Conservation (phyloP, 2,797 vertebrate genomes). For the Galagoides demidoff region DNA sequence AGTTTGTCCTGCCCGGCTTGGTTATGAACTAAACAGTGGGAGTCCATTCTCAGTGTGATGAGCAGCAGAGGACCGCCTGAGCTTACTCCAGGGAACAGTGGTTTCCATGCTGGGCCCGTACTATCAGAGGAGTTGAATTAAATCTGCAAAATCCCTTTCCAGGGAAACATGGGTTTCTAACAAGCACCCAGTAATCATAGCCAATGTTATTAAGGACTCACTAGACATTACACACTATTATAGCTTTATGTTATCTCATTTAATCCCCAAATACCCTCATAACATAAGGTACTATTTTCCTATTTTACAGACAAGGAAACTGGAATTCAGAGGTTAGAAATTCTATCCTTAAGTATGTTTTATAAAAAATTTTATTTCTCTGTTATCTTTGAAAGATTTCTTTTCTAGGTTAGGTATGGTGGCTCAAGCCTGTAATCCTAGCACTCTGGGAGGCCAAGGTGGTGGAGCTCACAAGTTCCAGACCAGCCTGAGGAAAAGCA, state of each 20-base stretch:
- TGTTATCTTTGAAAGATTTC: not conserved
- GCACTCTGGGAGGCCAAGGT: too few species aligned
- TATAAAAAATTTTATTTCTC: not conserved
- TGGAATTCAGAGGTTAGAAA: not conserved
- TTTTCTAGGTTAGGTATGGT: not conserved
- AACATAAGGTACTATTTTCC: not conserved
- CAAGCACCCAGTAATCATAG: not conserved
- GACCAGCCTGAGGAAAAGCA: too few species aligned
- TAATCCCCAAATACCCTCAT: not conserved
- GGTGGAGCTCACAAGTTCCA: too few species aligned
- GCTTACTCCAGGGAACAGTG: not conserved
- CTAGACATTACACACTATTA: not conserved
- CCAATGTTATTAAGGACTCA: not conserved
- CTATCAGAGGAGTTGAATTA: not conserved
- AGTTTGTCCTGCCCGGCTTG: not conserved
- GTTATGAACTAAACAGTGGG: not conserved
- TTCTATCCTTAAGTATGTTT: not conserved
- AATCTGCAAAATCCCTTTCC: not conserved
- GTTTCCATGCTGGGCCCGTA: not conserved
- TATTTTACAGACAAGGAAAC: slow-evolving; percentile 9
- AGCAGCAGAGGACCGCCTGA: not conserved
- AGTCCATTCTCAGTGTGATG: not conserved
- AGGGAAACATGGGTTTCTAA: slow-evolving; percentile 31
- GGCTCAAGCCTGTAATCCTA: too few species aligned
- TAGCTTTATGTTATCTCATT: slow-evolving; percentile 1